Conservation (phyloP, 2,113 vertebrate species). For the Charadrius vociferus region DNA sequence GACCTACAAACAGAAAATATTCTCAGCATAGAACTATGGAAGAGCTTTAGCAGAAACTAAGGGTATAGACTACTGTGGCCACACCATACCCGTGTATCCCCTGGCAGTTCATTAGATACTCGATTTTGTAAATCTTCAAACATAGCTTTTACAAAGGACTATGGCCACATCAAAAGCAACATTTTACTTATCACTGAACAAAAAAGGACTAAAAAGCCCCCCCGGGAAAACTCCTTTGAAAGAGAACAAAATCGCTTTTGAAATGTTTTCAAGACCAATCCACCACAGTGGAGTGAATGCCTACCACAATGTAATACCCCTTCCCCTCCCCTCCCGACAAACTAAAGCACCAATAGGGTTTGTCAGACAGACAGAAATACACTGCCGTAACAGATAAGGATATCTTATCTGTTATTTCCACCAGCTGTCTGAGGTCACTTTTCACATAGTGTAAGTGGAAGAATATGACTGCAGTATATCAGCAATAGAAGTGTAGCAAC, state of each 20-base stretch:
- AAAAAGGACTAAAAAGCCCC: not conserved
- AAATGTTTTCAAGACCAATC: not conserved
- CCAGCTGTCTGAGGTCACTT: not conserved
- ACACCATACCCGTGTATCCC: not conserved
- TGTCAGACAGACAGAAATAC: not conserved
- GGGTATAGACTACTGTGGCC: not conserved
- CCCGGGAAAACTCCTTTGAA: not conserved
- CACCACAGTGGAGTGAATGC: not conserved
- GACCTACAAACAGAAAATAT: not conserved
- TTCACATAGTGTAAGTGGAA: not conserved
- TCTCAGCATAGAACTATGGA: fast-evolving
- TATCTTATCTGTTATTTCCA: not conserved
- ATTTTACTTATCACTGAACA: not conserved
- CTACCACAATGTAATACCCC: fast-evolving
- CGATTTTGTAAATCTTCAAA: not conserved
- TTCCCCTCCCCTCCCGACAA: not conserved
- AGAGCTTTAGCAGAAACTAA: not conserved
- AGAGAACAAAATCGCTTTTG: not conserved
- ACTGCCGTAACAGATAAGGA: not conserved
- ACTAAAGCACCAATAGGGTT: not conserved
- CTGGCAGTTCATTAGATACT: not conserved
- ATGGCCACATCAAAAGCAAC: not conserved
- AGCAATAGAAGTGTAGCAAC: not conserved
- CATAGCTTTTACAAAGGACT: not conserved
- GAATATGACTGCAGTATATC: not conserved